Conservation (phyloP, 1,140 invertebrate genomes). For the Trachelipus rathkii region DNA sequence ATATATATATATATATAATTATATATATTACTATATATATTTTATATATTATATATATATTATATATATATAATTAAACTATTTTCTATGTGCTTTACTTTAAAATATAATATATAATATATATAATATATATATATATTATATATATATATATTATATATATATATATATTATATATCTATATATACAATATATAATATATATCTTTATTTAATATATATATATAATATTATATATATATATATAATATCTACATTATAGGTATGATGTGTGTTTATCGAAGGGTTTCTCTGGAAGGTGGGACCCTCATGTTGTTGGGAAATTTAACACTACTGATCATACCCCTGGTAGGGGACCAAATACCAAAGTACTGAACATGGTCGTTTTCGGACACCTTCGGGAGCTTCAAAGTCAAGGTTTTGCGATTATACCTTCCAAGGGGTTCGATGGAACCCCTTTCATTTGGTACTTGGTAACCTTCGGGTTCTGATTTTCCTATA, state of each 20-base stretch:
- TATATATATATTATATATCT: too few relatives aligned
- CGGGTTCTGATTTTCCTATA: slow-evolving; percentile 28
- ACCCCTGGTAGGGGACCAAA: slow-evolving; percentile 41
- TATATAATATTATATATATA: too few relatives aligned
- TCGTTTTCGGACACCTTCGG: slow-evolving; percentile 24
- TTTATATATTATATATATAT: too few relatives aligned
- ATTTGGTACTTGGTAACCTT: slow-evolving; percentile 30
- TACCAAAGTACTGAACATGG: slow-evolving; percentile 39
- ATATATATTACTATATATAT: slow-evolving; percentile 9
- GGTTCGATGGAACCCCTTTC: slow-evolving; percentile 27
- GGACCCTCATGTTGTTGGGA: slow-evolving; percentile 26
- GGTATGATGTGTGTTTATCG: too few relatives aligned
- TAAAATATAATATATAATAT: too few relatives aligned
- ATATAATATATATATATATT: too few relatives aligned
- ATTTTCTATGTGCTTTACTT: too few relatives aligned
- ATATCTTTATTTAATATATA: too few relatives aligned
- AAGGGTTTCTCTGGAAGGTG: slow-evolving; percentile 23
- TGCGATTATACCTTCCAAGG: slow-evolving; percentile 32
- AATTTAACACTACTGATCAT: slow-evolving; percentile 43
- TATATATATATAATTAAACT: too few relatives aligned
- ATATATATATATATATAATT: slow-evolving; percentile 1
- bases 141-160: too few relatives aligned
- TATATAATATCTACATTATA: too few relatives aligned
- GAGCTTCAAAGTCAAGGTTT: slow-evolving; percentile 26
- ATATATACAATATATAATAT: too few relatives aligned